Evolutionary conservation across 1,140 invertebrate species (phyloP).

Genomic region (Hydropsyche tenuis): DNA sequence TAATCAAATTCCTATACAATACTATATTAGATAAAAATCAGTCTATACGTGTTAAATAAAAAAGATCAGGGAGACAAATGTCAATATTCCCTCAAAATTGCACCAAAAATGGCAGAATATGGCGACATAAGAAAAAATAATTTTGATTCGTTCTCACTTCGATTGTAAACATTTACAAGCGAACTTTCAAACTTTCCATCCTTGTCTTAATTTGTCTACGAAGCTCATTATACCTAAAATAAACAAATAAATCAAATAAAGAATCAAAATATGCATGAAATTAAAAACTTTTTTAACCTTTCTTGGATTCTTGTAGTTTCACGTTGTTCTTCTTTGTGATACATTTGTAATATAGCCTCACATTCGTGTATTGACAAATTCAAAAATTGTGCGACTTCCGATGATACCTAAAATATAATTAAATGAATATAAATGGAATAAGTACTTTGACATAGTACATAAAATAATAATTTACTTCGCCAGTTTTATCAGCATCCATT

Average conservation of each 20-base stretch:
- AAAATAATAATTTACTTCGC: conserved; percentile 65
- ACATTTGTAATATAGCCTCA: conserved; percentile 78
- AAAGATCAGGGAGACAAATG: not conserved
- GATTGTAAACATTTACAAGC: conserved; percentile 57
- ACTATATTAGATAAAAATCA: conserved; percentile 23
- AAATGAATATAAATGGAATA: conserved; percentile 23
- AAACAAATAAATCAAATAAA: conserved; percentile 27
- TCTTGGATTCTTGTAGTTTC: conserved; percentile 73
- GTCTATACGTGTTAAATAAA: conserved; percentile 21
- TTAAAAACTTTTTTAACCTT: conserved; percentile 64
- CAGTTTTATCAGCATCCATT: conserved; percentile 76
- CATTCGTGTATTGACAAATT: conserved; percentile 81
- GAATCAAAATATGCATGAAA: conserved; percentile 38
- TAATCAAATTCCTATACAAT: too few species aligned
- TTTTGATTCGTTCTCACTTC: not conserved
- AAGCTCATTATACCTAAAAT: conserved; percentile 70
- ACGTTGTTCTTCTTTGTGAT: conserved; percentile 77
- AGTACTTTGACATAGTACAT: too few species aligned
- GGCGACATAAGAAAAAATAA: not conserved
- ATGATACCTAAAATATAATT: conserved; percentile 44
- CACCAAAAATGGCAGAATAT: conserved; percentile 6
- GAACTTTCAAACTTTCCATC: conserved; percentile 76
- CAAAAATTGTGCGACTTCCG: conserved; percentile 84
- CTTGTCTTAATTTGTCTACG: conserved; percentile 70
- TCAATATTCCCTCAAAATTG: not conserved